Base-by-base conservation (phyloP, 2,797 vertebrate genomes). In the Hemitrygon akajei region DNA sequence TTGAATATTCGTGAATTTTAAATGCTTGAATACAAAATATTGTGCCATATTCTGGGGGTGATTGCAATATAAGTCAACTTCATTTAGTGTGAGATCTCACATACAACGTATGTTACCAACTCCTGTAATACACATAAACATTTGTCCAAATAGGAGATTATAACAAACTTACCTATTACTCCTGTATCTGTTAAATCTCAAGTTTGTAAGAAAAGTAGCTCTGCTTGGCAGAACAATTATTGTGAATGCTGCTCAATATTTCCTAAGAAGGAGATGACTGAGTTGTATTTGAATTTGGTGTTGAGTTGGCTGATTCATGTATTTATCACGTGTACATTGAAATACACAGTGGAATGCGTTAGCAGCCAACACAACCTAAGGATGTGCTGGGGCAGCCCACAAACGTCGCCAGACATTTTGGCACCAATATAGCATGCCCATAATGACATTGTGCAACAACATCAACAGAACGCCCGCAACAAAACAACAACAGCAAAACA, bases 51-150 rank as follows among this genome's bases (percentile, higher is more conserved):
- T 76, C 71, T 75, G 91, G 71, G 22, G 40, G 18, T 75, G 69
- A 76, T 75, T 73, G 3, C 3, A 75, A 47, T 1, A 11, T 4
- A 76, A 92, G 71, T 58, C 91, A 58, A 47, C 91, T 47, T 75
- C 71, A 75, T 18, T 93, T 93, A 76, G 91, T 27, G 25, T 56
- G 91, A 93, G 91, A 93, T 56, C 47, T 30, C 37, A 47, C 71
- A 93, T 18, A 3, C 5, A 73, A 18, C 25, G n/a, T 63, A 37
- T 9, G 7, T 47, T 9, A 30, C 56, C 58, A 63, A 60, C 27
- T 63, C 30, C n/a, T 11, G 1, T 18, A 37, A 37, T n/a, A 7
- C 63, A 37, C 3, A 73, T 37, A 69, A 73, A 73, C 22, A 91
- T 22, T 91, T 66, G 34, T 47, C 34, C 69, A 10, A 69, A 25